Percentiles rank a stretch among this genome's conserved stretches.
phyloP scores from a whole-genome alignment of 2,888 invertebrate species.

The Xylocampa areola region DNA sequence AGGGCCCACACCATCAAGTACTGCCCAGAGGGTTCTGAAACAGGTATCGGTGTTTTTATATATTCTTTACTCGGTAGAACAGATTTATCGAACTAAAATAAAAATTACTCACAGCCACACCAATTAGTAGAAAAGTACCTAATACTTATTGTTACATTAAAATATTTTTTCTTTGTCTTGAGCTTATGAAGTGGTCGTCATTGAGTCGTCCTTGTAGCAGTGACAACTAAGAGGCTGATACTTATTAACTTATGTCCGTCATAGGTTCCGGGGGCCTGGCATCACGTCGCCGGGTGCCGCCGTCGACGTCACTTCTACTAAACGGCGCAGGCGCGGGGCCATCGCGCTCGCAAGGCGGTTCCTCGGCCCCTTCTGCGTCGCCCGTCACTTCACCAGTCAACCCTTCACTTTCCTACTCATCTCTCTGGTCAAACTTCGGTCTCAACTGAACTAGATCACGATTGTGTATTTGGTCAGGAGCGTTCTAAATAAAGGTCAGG shows the following conservation, averaged over 20 bases:
- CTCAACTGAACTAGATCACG: conserved; percentile 62
- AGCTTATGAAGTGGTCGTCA: no score
- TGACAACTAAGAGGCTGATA: no score
- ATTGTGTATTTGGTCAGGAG: conserved; percentile 8
- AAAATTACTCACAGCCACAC: neutral
- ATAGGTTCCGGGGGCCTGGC: conserved; percentile 66
- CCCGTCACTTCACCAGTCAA: conserved; percentile 62
- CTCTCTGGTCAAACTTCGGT: conserved; percentile 69
- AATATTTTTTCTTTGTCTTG: no score
- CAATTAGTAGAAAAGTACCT: no score
- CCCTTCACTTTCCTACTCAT: conserved; percentile 59
- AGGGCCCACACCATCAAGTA: conserved; percentile 91
- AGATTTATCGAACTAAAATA: no score
- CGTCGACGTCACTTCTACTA: conserved; percentile 63
- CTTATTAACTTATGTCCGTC: neutral
- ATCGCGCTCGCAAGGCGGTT: conserved; percentile 41
- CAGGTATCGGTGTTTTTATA: conserved; percentile 59
- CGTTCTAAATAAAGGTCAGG: neutral
- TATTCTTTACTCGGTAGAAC: no score
- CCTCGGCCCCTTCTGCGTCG: conserved; percentile 66
- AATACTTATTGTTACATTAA: no score
- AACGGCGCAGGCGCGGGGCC: conserved; percentile 43
- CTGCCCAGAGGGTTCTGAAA: conserved; percentile 73
- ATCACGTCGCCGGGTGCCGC: conserved; percentile 71
- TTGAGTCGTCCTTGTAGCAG: neutral